phyloP scores from a whole-genome alignment of 1,140 invertebrate species.

The Brachystomella parvula region DNA sequence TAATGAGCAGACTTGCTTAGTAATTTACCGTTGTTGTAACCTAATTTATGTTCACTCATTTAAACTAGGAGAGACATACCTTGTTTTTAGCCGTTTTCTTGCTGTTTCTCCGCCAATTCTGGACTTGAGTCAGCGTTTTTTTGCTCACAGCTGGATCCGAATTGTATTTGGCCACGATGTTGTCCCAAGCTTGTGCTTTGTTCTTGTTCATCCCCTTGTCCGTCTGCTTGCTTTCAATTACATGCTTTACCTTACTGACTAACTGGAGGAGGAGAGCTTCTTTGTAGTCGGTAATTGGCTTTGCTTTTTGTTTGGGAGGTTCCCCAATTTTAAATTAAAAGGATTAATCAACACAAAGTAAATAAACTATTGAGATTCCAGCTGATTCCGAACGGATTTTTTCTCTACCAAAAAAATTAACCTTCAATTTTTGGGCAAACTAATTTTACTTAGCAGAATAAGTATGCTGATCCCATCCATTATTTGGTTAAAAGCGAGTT shows the following conservation, averaged over 20 bases:
- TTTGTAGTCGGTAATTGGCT: background rate
- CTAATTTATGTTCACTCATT: too few species aligned
- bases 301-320: background rate
- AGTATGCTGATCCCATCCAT: too few species aligned
- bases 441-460: too few species aligned
- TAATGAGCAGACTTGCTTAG: too few species aligned
- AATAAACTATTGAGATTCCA: too few species aligned
- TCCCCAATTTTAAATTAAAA: background rate
- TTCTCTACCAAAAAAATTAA: too few species aligned
- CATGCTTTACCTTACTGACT: background rate
- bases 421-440: too few species aligned
- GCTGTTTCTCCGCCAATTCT: background rate
- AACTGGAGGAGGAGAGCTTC: background rate
- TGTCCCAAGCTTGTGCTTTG: background rate
- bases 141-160: background rate
- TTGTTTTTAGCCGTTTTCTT: background rate
- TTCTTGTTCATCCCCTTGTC: background rate
- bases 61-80: too few species aligned
- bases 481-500: too few species aligned
- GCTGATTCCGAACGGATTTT: too few species aligned
- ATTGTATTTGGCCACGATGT: background rate
- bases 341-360: too few species aligned
- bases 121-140: background rate
- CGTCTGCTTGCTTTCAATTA: background rate
- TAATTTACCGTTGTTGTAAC: too few species aligned